Percentiles rank a stretch among this genome's conserved stretches.
These are phyloP conservation scores for Anneissia japonica DNA, from an alignment of 35 echinoderm and acorn worm genomes.

Conservation along the genomic window DNA sequence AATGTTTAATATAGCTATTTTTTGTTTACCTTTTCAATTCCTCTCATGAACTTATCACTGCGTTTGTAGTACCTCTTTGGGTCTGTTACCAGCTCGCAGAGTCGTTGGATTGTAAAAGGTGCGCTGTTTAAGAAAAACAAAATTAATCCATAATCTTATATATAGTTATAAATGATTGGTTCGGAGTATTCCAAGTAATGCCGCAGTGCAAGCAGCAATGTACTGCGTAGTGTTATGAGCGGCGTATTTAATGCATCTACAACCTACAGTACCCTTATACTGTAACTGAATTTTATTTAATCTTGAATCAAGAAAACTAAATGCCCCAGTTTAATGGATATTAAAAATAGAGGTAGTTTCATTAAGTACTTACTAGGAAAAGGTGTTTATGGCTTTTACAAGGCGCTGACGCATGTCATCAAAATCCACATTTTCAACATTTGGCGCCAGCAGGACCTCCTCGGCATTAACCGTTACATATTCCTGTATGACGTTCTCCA, in stretches of 20 bases:
- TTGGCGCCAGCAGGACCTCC: constrained; percentile 77
- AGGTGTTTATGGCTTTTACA: constrained; percentile 59
- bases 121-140: constrained; percentile 52
- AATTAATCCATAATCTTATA: no score
- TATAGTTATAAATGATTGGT: no score
- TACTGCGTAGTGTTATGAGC: neutral
- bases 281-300: neutral
- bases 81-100: constrained; percentile 85
- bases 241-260: neutral
- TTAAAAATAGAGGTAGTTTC: no score
- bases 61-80: constrained; percentile 82
- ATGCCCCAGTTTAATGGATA: neutral
- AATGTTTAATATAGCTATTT: no score
- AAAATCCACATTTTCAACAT: constrained; percentile 92
- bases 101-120: constrained; percentile 93
- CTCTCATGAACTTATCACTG: constrained; percentile 97
- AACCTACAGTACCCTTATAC: neutral
- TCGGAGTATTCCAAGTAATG: neutral
- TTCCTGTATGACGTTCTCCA: constrained; percentile 95
- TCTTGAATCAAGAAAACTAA: neutral
- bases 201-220: neutral
- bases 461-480: constrained; percentile 73
- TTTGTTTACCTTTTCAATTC: constrained; percentile 93
- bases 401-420: constrained; percentile 86
- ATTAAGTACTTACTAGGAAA: constrained; percentile 46